phyloP scores from a whole-genome alignment of 2,113 vertebrate species.

The Caretta caretta region DNA sequence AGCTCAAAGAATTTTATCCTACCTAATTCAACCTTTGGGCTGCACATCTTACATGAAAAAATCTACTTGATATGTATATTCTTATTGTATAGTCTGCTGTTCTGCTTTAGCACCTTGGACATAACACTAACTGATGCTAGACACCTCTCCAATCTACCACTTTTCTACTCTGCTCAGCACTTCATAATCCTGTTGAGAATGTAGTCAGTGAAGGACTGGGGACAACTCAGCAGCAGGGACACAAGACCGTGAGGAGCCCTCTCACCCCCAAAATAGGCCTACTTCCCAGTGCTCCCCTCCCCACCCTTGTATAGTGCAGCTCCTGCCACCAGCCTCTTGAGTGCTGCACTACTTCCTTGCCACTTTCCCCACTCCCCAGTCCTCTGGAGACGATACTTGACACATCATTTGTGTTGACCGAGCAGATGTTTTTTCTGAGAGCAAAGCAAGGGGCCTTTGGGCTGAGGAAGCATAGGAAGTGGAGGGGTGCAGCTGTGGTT shows the following conservation, averaged over 20 bases:
- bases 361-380: neutral
- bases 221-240: neutral
- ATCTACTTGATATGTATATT: neutral
- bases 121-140: neutral
- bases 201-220: neutral
- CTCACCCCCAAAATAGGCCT: neutral
- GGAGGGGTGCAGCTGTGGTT: neutral
- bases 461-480: neutral
- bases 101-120: neutral
- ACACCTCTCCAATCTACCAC: neutral
- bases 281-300: neutral
- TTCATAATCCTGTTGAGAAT: neutral
- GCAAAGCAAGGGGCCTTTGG: neutral
- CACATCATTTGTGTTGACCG: neutral
- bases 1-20: neutral
- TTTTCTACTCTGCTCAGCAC: neutral
- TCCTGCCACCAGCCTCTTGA: neutral
- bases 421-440: neutral
- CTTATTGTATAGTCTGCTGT: neutral
- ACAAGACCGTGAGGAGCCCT: neutral
- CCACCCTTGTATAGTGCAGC: neutral
- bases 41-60: neutral
- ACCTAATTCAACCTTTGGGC: neutral
- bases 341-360: neutral
- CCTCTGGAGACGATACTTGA: neutral